Evolutionary conservation across 2,797 vertebrate species (phyloP).

Genomic region (Microtus agrestis): DNA sequence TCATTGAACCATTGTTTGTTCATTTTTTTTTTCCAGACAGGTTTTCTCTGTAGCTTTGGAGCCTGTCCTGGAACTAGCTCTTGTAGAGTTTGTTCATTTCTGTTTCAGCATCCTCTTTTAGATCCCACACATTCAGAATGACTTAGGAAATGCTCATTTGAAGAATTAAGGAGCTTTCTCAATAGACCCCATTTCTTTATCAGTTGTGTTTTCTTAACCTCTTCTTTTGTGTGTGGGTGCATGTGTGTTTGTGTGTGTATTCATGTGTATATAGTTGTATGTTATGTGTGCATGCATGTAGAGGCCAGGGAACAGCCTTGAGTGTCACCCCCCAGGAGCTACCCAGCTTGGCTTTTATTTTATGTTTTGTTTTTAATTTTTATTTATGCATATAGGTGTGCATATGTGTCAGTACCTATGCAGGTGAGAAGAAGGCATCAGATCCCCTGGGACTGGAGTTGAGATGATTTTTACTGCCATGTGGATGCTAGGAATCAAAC

Average conservation of each 20-base stretch:
- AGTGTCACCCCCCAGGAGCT: background rate
- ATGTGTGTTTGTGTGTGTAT: background rate
- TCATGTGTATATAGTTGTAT: background rate
- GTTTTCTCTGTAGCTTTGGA: too few relatives aligned
- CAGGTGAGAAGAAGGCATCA: background rate
- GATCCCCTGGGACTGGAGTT: background rate
- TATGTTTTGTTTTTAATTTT: background rate
- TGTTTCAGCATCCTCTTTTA: constrained; percentile 17
- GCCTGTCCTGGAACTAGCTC: too few relatives aligned
- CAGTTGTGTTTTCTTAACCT: background rate
- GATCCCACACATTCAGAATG: background rate
- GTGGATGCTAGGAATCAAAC: background rate
- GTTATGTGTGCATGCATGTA: background rate
- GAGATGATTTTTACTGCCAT: background rate
- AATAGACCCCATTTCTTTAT: background rate
- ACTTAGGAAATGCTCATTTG: constrained; percentile 40
- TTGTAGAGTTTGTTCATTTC: background rate
- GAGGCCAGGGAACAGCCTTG: background rate
- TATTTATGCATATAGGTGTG: background rate
- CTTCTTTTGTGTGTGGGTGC: too few relatives aligned
- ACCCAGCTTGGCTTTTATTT: background rate
- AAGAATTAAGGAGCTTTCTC: background rate
- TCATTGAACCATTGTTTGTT: background rate
- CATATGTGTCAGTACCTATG: background rate
- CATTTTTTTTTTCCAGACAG: too few relatives aligned